Evolutionary conservation across 2,113 vertebrate genomes (phyloP).

Genomic region (Perccottus glenii): DNA sequence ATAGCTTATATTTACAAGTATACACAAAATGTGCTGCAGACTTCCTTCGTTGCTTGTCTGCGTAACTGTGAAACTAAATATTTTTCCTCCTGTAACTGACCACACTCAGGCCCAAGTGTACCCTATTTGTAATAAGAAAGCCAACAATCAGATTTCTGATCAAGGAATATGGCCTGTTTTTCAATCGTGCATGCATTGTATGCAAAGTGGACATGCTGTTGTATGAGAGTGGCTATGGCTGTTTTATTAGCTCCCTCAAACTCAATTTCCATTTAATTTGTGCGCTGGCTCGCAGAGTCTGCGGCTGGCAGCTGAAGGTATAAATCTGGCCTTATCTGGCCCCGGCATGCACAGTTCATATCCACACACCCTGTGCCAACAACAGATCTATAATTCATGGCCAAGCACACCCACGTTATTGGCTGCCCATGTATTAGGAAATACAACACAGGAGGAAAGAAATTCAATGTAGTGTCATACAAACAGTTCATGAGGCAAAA

Average conservation of each 20-base stretch:
- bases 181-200: constrained; percentile 55
- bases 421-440: constrained; percentile 75
- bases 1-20: neutral
- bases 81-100: constrained; percentile 19
- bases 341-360: constrained; percentile 82
- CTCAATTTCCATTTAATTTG: constrained; percentile 84
- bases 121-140: constrained; percentile 15
- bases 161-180: constrained; percentile 42
- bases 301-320: constrained; percentile 80
- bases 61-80: constrained; percentile 31
- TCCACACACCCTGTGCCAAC: constrained; percentile 77
- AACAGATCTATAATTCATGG: constrained; percentile 85
- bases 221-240: constrained; percentile 54
- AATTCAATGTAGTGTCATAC: constrained; percentile 74
- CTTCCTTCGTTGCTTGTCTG: constrained; percentile 33
- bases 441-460: constrained; percentile 64
- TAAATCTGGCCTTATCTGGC: constrained; percentile 85
- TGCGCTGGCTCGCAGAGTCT: constrained; percentile 70
- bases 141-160: constrained; percentile 37
- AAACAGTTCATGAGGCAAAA: constrained; percentile 63
- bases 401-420: constrained; percentile 77
- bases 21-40: neutral
- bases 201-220: constrained; percentile 56
- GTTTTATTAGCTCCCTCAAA: constrained; percentile 81
- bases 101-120: neutral